Base-by-base conservation (phyloP, 2,888 invertebrate species). In the Drosophila pseudotakahashii region DNA sequence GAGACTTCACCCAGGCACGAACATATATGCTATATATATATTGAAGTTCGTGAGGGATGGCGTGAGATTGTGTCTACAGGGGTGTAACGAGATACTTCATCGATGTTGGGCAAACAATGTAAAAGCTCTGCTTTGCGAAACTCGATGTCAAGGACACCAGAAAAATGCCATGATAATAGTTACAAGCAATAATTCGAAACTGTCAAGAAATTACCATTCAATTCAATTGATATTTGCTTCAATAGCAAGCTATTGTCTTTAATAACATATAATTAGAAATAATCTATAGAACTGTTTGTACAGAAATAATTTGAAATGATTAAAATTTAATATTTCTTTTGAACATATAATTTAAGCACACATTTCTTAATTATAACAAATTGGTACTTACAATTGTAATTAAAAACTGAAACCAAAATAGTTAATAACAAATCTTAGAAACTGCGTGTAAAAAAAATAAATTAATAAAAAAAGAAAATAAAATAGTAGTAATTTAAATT, bases 131-230 rank as follows among this genome's bases (percentile, higher is more conserved):
- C 37, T 14, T 10, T 39, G 23, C 23, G 9, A 26, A 47, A 9
- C 41, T 26, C 66, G 45, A 69, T 69, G 70, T 55, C 62, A 63
- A 63, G 62, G 62, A 41, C 62, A 13, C 7, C n/a, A 50, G 26
- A 64, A 63, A 30, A 42, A 26, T 36, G 66, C 62, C 13, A 42
- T 64, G 5, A 14, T 34, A 59, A 59, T 61, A 16, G 59, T 41
- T 14, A 10, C 32, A 32, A 32, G 32, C 14, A 14, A 58, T 58
- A 41, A 58, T 41, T 41, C 19, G 3, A 41, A 58, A 11, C 58
- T 59, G 58, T 41, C 59, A 32, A 41, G 11, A 13, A 58, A 23
- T 13, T 13, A 3, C 19, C 11, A 58, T 41, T 41, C 19, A 58
- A 58, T 32, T 32, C 19, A 41, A 32, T 30, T 7, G 55, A 13